Conservation (phyloP, 2,113 vertebrate species). For the Centropus bengalensis region DNA sequence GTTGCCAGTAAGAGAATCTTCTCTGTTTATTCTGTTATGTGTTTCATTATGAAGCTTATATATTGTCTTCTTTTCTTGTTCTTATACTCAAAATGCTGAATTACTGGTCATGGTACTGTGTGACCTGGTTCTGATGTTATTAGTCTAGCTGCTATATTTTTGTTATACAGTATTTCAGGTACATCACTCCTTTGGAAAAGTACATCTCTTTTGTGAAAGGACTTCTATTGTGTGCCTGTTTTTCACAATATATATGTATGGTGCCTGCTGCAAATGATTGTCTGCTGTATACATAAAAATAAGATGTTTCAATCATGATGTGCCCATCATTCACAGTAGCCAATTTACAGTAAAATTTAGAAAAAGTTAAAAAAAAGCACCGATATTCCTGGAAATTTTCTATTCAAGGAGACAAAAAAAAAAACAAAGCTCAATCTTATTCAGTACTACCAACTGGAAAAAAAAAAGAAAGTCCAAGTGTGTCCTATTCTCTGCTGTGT, state of each 20-base stretch:
- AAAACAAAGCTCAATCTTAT: conserved; percentile 2
- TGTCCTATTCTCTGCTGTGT: conserved; percentile 22
- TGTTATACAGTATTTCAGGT: conserved; percentile 30
- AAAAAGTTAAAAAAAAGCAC: neutral
- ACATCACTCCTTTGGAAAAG: conserved; percentile 35
- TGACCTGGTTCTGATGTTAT: conserved; percentile 55
- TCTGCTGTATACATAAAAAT: conserved; percentile 64
- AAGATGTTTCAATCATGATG: conserved; percentile 48
- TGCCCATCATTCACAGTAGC: conserved; percentile 36
- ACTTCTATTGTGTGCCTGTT: conserved; percentile 54
- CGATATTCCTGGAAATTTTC: conserved; percentile 27
- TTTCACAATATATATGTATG: conserved; percentile 56
- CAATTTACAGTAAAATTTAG: neutral
- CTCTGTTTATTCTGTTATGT: conserved; percentile 53
- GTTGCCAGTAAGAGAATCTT: conserved; percentile 23
- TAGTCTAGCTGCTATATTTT: conserved; percentile 48
- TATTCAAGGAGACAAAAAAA: conserved; percentile 13
- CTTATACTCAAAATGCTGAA: neutral
- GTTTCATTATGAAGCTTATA: conserved; percentile 49
- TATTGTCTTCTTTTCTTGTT: conserved; percentile 53
- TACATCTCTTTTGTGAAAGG: conserved; percentile 53
- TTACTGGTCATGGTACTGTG: conserved; percentile 41
- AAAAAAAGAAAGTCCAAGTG: conserved; percentile 30
- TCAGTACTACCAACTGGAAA: neutral
- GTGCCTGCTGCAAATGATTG: conserved; percentile 26